A percentile compares a stretch with the other conserved stretches of the same genome.
These are phyloP conservation scores for Ianthella basta DNA, from an alignment of 37 sponge, comb jelly and placozoan genomes.

Conservation along the genomic window DNA sequence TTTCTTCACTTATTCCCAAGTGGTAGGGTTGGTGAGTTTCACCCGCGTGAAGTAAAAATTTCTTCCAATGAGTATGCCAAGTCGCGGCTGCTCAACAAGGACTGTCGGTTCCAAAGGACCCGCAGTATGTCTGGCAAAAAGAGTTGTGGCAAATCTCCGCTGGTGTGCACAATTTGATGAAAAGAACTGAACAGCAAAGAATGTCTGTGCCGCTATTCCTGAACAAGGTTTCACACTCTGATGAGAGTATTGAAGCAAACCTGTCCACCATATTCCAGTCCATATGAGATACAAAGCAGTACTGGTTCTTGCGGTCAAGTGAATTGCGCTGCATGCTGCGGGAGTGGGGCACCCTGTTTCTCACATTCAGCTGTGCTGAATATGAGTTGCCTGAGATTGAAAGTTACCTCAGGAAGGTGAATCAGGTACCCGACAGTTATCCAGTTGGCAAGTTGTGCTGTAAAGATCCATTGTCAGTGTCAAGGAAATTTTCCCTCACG, in stretches of 20 bases:
- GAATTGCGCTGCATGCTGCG: constrained; percentile 50
- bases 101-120: constrained; percentile 33
- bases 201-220: not conserved
- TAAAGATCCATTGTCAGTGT: constrained; percentile 49
- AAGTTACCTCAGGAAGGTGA: constrained; percentile 38
- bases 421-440: constrained; percentile 20
- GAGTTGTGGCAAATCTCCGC: not conserved
- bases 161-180: constrained; percentile 8
- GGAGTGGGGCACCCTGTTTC: constrained; percentile 45
- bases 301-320: constrained; percentile 29
- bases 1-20: no score
- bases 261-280: constrained; percentile 43
- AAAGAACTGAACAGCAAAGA: not conserved
- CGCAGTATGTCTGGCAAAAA: not conserved
- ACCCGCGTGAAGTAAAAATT: constrained; percentile 32
- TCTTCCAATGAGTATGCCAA: constrained; percentile 31
- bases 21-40: no score
- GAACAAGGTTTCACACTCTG: not conserved
- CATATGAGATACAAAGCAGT: constrained; percentile 28
- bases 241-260: constrained; percentile 33
- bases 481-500: constrained; percentile 39
- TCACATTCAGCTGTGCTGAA: constrained; percentile 49
- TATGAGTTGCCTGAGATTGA: constrained; percentile 52
- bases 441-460: constrained; percentile 43
- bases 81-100: constrained; percentile 51